Base-by-base conservation (phyloP, 2,888 invertebrate genomes). In the Acanthopleura granulata region DNA sequence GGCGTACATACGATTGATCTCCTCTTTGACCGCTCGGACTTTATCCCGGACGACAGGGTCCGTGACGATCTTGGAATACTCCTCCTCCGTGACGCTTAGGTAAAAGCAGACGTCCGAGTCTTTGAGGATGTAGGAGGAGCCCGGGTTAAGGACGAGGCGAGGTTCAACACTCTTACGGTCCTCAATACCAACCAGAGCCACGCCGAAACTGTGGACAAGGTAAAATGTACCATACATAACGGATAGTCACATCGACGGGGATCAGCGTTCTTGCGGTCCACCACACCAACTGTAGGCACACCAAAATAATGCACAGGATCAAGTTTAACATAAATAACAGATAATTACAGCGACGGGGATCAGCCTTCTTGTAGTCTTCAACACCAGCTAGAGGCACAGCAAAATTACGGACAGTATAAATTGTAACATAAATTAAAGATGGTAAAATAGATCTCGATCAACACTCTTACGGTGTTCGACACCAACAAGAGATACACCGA, bases 1-100 rank as follows among this genome's bases (percentile, higher is more conserved):
- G 4, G 40, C 9, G 40, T 40, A 82, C 82, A 79, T 50, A 80
- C 79, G 49, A 76, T 75, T 25, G 81, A 77, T 27, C 78, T 76
- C 77, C 78, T 79, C 66, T 79, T 77, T 49, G 78, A 78, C 70
- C 79, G 74, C 66, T 78, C 78, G 66, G 74, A 72, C 72, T 25
- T 49, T 14, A 49, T 22, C 74, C 75, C 30, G 29, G 49, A 72
- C 74, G 73, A 49, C 62, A 16, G 62, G 62, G 49, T 40, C 49
- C 49, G 62, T 29, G 49, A n/a, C 77, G 51, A 84, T 87, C 74
- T 83, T 84, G 18, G 97, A 97, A 90, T 98, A 97, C 91, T 98
- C 98, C 91, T 98, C 98, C 90, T 98, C 97, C 40, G 97, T 97
- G 82, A 98, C 97, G 92, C 97, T 97, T 95, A 98, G 96, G 91